Evolutionary conservation across 2,113 vertebrate genomes (phyloP).

Genomic region (Ammodramus savannarum): DNA sequence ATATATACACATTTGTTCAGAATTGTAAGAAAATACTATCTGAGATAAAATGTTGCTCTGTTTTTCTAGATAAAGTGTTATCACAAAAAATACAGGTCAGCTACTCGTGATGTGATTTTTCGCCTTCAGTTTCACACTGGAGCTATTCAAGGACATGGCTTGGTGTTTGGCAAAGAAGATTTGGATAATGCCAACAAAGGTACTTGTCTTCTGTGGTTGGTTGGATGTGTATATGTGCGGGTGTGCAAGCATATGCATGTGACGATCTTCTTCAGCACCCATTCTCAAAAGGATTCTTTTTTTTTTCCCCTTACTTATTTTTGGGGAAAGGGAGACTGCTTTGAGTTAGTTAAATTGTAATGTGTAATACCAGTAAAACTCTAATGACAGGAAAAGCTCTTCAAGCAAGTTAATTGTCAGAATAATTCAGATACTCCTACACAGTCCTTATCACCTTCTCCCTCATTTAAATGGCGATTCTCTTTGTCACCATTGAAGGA

Average conservation of each 20-base stretch:
- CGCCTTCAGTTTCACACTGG: constrained; percentile 95
- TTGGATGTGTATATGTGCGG: accelerated
- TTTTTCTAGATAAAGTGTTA: constrained; percentile 88
- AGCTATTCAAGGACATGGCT: constrained; percentile 81
- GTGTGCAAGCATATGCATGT: not conserved
- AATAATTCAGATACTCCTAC: not conserved
- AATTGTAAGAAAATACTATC: not conserved
- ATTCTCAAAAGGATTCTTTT: not conserved
- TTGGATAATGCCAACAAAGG: constrained; percentile 88
- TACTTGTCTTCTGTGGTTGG: constrained; percentile 10
- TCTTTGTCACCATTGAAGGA: not conserved
- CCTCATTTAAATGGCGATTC: not conserved
- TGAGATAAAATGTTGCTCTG: not conserved
- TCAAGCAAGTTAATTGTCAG: not conserved
- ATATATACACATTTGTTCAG: not conserved
- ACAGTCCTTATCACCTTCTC: not conserved
- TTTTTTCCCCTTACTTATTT: not conserved
- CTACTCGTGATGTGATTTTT: constrained; percentile 85
- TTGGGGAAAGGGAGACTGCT: not conserved
- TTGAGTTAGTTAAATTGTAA: not conserved
- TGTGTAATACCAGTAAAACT: not conserved
- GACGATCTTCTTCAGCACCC: not conserved
- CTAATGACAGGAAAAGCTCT: not conserved
- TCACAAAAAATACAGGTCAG: constrained; percentile 81
- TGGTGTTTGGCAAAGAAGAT: constrained; percentile 89